phyloP scores from a whole-genome alignment of 2,797 vertebrate species.

The Rhinogobio ventralis region DNA sequence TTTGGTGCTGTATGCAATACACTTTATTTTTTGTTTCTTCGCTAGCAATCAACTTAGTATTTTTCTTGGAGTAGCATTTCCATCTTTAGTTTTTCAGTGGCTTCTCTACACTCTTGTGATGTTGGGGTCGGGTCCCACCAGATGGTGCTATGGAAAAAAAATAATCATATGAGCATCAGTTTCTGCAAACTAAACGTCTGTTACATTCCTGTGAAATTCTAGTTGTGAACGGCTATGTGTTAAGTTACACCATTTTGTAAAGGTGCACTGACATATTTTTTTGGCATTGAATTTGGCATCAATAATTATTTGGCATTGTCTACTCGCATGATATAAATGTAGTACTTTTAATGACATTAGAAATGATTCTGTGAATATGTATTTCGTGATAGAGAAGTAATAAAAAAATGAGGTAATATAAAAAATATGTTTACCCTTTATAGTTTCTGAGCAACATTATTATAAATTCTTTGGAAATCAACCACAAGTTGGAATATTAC shows the following conservation, averaged over 20 bases:
- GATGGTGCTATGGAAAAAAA: background rate
- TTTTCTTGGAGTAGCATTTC: background rate
- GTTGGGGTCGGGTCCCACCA: background rate
- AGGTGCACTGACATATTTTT: background rate
- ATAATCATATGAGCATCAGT: background rate
- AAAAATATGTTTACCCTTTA: background rate
- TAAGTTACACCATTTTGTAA: background rate
- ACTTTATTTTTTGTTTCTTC: background rate
- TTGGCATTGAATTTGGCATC: background rate
- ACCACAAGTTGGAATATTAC: background rate
- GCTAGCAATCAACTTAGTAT: background rate
- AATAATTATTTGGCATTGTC: background rate
- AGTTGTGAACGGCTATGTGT: no score
- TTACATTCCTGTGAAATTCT: background rate
- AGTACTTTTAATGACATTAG: background rate
- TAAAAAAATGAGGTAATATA: background rate
- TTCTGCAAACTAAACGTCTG: background rate
- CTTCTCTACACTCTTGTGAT: background rate
- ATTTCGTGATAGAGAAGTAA: background rate
- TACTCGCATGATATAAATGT: background rate
- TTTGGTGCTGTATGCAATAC: slow-evolving; percentile 1
- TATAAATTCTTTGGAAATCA: background rate
- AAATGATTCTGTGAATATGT: slow-evolving; percentile 17
- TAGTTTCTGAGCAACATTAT: background rate
- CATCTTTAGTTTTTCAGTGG: background rate